Evolutionary conservation across 1,140 invertebrate species (phyloP).

Genomic region (Lycorma delicatula): DNA sequence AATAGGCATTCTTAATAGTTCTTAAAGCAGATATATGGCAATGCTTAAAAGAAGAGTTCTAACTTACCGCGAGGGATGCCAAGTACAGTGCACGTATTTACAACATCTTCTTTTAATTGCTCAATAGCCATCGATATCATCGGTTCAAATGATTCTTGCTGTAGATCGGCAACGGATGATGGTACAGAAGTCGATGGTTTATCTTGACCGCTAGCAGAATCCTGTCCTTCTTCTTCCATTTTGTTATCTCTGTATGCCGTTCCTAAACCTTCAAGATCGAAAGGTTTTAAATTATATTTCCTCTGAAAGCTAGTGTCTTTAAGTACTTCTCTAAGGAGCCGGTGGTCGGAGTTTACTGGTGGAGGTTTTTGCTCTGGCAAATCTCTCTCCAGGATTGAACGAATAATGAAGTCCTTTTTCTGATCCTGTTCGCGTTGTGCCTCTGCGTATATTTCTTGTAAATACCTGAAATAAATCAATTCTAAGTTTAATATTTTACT

Average conservation of each 20-base stretch:
- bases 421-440: background rate
- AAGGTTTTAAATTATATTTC: slow-evolving; percentile 66
- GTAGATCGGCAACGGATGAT: slow-evolving; percentile 45
- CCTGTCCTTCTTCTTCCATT: slow-evolving; percentile 42
- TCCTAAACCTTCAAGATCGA: slow-evolving; percentile 48
- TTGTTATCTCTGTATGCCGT: slow-evolving; percentile 46
- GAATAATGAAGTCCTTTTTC: slow-evolving; percentile 13
- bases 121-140: slow-evolving; percentile 77
- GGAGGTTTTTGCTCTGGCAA: slow-evolving; percentile 3
- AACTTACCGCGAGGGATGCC: slow-evolving; percentile 77
- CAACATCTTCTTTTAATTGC: slow-evolving; percentile 73
- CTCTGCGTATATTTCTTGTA: slow-evolving; percentile 9
- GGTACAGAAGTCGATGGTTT: background rate
- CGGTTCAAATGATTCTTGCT: slow-evolving; percentile 69
- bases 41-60: too few relatives aligned
- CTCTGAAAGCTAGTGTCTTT: slow-evolving; percentile 75
- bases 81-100: slow-evolving; percentile 70
- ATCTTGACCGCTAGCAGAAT: background rate
- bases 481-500: too few relatives aligned
- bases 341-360: slow-evolving; percentile 47
- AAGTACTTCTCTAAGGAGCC: slow-evolving; percentile 67
- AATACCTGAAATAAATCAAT: slow-evolving; percentile 4
- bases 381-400: slow-evolving; percentile 15
- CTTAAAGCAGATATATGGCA: too few relatives aligned
- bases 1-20: too few relatives aligned